Conservation (phyloP, 2,888 invertebrate genomes). For the Eulithis testata region DNA sequence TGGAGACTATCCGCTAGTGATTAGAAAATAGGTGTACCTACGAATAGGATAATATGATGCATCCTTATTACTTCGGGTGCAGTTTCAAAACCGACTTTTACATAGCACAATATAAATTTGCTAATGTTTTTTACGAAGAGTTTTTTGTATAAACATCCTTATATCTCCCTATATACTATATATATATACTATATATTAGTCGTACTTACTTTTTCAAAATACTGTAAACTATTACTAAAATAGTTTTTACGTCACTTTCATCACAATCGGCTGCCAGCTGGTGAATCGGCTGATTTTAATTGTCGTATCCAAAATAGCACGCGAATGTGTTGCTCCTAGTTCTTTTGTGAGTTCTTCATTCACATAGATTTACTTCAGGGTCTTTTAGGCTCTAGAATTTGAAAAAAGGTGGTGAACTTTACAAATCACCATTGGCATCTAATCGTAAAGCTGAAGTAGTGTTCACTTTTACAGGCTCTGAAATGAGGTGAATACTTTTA, state of each 20-base stretch:
- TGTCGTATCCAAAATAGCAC: constrained; percentile 13
- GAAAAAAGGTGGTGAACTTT: no score
- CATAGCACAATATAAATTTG: constrained; percentile 48
- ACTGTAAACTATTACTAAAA: constrained; percentile 8
- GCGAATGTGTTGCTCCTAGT: neutral
- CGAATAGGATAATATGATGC: constrained; percentile 87
- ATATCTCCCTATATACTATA: no score
- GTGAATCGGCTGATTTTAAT: constrained; percentile 14
- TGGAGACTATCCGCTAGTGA: constrained; percentile 49
- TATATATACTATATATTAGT: no score
- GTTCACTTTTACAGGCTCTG: no score
- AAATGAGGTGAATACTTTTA: no score
- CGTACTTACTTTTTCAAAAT: no score
- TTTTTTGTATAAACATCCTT: no score
- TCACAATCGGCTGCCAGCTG: constrained; percentile 12
- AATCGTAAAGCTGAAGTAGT: no score
- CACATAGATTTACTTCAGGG: no score
- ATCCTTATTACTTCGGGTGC: constrained; percentile 85
- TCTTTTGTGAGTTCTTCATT: no score
- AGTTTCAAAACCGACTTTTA: constrained; percentile 53
- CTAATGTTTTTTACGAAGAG: neutral
- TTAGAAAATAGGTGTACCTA: constrained; percentile 67
- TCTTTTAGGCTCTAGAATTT: no score
- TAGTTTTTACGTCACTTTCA: constrained; percentile 17
- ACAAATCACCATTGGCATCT: no score